A percentile compares a stretch with the other conserved stretches of the same genome.
phyloP scores from a whole-genome alignment of 1,140 invertebrate genomes.

The Harpegnathos saltator region DNA sequence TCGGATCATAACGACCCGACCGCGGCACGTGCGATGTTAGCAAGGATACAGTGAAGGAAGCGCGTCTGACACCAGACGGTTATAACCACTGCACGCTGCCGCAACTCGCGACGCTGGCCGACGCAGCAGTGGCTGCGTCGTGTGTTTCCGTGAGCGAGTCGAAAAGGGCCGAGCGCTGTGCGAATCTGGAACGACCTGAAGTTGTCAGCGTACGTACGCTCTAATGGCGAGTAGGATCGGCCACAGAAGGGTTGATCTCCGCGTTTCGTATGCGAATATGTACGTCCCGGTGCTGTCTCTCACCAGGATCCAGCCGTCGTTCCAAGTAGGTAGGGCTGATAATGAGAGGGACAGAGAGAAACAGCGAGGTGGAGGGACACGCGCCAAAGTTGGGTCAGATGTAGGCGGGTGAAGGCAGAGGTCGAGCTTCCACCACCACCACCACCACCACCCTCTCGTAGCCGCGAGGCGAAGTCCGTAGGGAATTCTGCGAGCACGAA shows the following conservation, averaged over 20 bases:
- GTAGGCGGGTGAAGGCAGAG: slow-evolving; percentile 7
- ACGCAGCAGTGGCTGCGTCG: not conserved
- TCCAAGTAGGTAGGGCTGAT: not conserved
- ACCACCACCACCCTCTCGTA: not conserved
- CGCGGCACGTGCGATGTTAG: not conserved
- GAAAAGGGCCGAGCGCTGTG: not conserved
- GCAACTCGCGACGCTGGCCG: not conserved
- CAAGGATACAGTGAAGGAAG: not conserved
- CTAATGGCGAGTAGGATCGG: not conserved
- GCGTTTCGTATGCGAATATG: not conserved
- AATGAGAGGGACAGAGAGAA: not conserved
- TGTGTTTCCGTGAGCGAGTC: slow-evolving; percentile 25
- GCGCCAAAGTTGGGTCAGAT: not conserved
- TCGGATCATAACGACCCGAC: not conserved
- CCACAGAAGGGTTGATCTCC: not conserved
- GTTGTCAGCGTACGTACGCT: not conserved
- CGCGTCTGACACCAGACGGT: not conserved
- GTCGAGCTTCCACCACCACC: slow-evolving; percentile 16
- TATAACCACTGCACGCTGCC: not conserved
- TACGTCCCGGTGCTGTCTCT: not conserved
- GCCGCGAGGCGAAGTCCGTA: not conserved
- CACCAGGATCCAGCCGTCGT: not conserved
- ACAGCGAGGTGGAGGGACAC: not conserved
- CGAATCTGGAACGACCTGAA: slow-evolving; percentile 2
- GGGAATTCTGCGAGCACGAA: not conserved